Conservation (phyloP, 2,888 invertebrate species). For the Heteromyza rotundicornis region DNA sequence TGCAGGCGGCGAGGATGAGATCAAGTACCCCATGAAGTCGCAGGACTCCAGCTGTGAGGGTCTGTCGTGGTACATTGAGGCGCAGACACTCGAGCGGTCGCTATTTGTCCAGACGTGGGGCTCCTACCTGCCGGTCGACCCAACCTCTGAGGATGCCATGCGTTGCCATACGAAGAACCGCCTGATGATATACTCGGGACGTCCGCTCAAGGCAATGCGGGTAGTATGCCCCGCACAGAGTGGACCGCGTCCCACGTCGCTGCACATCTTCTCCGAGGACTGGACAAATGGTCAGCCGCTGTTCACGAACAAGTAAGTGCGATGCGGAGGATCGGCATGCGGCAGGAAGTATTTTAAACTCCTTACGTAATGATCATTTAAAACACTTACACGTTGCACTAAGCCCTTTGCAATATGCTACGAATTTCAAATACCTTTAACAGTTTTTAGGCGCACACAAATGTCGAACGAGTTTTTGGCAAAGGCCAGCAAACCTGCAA, state of each 20-base stretch:
- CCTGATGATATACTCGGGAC: conserved; percentile 80
- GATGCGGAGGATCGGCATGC: conserved; percentile 1
- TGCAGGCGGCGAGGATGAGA: conserved; percentile 71
- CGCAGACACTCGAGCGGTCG: conserved; percentile 79
- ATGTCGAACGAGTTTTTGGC: too few relatives aligned
- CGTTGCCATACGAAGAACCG: conserved; percentile 80
- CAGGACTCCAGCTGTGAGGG: conserved; percentile 63
- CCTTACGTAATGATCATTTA: too few relatives aligned
- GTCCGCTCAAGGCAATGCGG: conserved; percentile 65
- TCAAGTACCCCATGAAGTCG: conserved; percentile 69
- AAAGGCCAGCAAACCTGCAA: conserved; percentile 34
- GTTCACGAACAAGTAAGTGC: conserved; percentile 61
- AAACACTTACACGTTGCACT: too few relatives aligned
- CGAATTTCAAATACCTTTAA: neutral
- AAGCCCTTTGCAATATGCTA: neutral
- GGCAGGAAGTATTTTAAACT: neutral
- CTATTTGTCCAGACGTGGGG: conserved; percentile 86
- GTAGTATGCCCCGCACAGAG: conserved; percentile 78
- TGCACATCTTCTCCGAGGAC: conserved; percentile 82
- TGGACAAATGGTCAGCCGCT: conserved; percentile 67
- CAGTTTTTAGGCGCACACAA: neutral
- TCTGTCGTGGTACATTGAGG: conserved; percentile 78
- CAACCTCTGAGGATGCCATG: conserved; percentile 68
- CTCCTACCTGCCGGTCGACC: conserved; percentile 72
- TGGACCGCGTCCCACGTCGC: conserved; percentile 70